Conservation (phyloP, 2,113 vertebrate species). For the Ptilorrhoa leucosticta region DNA sequence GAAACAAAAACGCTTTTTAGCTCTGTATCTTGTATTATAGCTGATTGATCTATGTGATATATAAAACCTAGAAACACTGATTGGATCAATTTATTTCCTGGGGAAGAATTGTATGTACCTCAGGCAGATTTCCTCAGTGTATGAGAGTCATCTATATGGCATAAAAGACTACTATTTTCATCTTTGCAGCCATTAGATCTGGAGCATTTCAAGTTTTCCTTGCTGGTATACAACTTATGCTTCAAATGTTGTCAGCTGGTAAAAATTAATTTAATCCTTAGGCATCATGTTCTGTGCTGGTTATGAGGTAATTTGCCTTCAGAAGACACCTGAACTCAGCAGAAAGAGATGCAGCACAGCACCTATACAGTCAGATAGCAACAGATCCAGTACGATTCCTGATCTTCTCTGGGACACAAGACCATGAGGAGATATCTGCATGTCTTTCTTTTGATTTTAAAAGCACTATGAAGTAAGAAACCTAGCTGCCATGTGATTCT, state of each 20-base stretch:
- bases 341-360: background rate
- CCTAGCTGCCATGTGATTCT: background rate
- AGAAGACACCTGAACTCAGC: background rate
- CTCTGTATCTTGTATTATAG: background rate
- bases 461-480: background rate
- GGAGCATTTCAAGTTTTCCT: background rate
- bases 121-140: background rate
- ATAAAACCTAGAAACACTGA: background rate
- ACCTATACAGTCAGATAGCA: background rate
- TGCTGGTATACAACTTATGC: background rate
- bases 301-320: background rate
- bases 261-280: background rate
- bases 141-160: background rate
- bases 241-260: background rate
- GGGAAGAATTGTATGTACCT: background rate
- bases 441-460: background rate
- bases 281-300: background rate
- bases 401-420: background rate
- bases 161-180: background rate
- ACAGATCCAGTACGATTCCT: background rate
- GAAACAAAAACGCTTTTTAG: constrained; percentile 17
- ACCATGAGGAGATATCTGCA: background rate
- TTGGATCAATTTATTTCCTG: background rate
- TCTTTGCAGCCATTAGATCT: background rate
- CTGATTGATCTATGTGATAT: no score